Conservation (phyloP, 92 coral and sea anemone species). For the Bergia sp. region DNA sequence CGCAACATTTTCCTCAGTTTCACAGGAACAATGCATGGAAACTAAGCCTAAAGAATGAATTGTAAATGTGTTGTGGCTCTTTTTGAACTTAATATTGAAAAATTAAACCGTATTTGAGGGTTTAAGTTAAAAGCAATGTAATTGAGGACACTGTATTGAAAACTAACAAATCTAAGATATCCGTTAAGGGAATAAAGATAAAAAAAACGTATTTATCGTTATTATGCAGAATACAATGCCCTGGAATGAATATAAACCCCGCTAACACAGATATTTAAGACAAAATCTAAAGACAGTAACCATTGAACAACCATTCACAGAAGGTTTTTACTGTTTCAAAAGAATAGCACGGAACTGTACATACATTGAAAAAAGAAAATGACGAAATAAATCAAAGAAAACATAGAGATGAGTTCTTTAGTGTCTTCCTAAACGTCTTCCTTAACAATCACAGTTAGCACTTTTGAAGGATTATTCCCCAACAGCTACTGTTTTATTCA, state of each 20-base stretch:
- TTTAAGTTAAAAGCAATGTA: not conserved
- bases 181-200: no score
- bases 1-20: not conserved
- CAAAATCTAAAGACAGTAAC: no score
- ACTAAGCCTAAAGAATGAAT: not conserved
- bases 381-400: no score
- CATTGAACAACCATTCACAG: no score
- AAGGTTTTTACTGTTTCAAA: no score
- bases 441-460: not conserved
- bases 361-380: no score
- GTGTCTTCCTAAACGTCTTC: no score
- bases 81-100: not conserved
- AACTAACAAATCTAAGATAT: not conserved
- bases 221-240: no score
- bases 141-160: not conserved
- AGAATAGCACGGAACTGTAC: not conserved
- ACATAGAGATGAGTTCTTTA: not conserved
- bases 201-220: no score
- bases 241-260: no score
- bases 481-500: not conserved
- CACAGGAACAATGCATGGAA: not conserved
- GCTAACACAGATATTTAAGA: no score
- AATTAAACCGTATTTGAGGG: no score
- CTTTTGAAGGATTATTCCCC: not conserved
- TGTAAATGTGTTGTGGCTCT: not conserved